Conservation (phyloP, 2,797 vertebrate genomes). For the Toxotes lorentzi region DNA sequence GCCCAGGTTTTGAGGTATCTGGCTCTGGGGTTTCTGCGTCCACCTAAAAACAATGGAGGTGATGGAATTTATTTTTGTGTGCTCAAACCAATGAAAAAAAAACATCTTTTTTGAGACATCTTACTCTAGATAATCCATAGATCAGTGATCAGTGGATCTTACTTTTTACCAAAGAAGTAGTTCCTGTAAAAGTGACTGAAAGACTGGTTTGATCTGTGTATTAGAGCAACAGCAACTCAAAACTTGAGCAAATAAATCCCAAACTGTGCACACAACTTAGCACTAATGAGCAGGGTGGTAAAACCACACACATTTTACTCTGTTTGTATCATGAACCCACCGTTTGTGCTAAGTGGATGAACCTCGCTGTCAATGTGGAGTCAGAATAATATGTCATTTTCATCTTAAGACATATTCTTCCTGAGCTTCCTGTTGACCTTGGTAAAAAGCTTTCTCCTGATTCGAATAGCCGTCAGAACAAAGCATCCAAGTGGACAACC, state of each 20-base stretch:
- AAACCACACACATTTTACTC: not conserved
- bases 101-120: not conserved
- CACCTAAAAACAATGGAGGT: not conserved
- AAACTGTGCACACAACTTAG: not conserved
- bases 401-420: conserved; percentile 3
- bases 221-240: no score
- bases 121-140: not conserved
- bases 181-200: not conserved
- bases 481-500: not conserved
- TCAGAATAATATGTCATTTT: not conserved
- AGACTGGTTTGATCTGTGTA: not conserved
- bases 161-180: not conserved
- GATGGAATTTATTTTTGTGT: not conserved
- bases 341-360: not conserved
- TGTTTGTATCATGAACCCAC: not conserved
- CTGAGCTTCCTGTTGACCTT: not conserved
- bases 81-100: not conserved
- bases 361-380: not conserved
- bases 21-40: not conserved
- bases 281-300: not conserved
- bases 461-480: not conserved
- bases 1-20: not conserved
- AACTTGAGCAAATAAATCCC: not conserved
- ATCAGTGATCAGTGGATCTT: not conserved
- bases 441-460: not conserved